These are phyloP conservation scores for Neodiprion fabricii DNA, from an alignment of 1,140 invertebrate species.

Conservation along the genomic window DNA sequence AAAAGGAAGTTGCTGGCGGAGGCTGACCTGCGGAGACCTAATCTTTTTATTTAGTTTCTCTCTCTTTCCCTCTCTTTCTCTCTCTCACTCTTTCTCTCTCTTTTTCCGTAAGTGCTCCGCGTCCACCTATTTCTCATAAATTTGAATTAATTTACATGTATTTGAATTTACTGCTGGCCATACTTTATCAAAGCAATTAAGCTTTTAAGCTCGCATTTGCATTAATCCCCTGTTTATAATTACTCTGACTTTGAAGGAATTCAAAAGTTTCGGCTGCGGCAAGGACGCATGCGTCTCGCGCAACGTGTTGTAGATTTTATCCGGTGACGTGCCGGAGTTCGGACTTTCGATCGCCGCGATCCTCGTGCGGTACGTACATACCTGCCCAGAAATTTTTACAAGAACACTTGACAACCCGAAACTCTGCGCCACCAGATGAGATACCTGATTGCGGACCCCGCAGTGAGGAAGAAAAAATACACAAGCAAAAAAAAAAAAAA, in stretches of 20 bases:
- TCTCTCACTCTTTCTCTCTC: constrained; percentile 41
- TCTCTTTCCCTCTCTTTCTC: background rate
- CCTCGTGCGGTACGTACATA: no score
- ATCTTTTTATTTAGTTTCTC: background rate
- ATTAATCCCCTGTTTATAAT: constrained; percentile 66
- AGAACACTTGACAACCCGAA: no score
- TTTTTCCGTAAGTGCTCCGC: constrained; percentile 58
- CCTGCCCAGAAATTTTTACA: no score
- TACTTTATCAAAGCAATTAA: constrained; percentile 65
- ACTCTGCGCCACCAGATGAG: no score
- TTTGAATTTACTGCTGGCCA: constrained; percentile 61
- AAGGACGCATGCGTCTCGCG: constrained; percentile 6
- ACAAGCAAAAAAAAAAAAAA: background rate
- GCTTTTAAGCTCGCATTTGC: constrained; percentile 64
- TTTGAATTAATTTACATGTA: constrained; percentile 65
- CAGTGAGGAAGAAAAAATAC: background rate
- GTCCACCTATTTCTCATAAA: constrained; percentile 64
- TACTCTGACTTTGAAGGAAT: constrained; percentile 40
- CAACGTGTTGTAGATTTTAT: background rate
- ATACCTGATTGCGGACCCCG: no score
- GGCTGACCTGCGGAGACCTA: constrained; percentile 59
- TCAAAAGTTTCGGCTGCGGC: constrained; percentile 18
- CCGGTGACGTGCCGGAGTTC: background rate
- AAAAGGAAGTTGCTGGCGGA: constrained; percentile 50
- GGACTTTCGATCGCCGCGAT: no score